Base-by-base conservation (phyloP, 2,888 invertebrate species). In the Acrobasis suavella region DNA sequence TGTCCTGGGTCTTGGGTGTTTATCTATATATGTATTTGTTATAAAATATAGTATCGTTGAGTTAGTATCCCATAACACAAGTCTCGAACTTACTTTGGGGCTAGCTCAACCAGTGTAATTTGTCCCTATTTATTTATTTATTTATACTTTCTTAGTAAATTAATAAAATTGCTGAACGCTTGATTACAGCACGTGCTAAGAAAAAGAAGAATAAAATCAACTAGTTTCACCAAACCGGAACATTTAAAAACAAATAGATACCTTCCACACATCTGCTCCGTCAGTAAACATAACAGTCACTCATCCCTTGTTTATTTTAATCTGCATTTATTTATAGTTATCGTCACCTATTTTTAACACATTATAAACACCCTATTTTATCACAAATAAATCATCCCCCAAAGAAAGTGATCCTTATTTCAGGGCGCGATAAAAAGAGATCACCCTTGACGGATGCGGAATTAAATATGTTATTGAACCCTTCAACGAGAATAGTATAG, bases 351-450 rank as follows among this genome's bases (percentile, higher is more conserved):
- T 67, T 66, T 62, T 62, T 67, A 69, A 59, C 65, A 50, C 62
- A 62, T 60, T 63, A 62, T 69, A 63, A 64, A 50, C 66, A 64
- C 63, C 60, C 62, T 59, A 60, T 69, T 62, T 62, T 63, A 62
- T 66, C 64, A 64, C 62, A 51, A 62, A 67, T 69, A 68, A 74
- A 71, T 71, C 73, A 66, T 65, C 64, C 64, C 64, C 55, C 60
- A 39, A 51, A 74, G 77, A 76, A 69, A 89, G 82, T 87, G 89
- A 90, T 83, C 86, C 83, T 83, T 88, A 84, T 87, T 89, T 82
- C 74, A 76, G 77, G 80, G 73, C 78, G 82, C 78, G 82, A 85
- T 83, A 87, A 87, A 87, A 84, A 86, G 82, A 71, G 85, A 84
- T 72, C 76, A 81, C 81, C 81, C 63, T 72, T 80, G 75, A 62